These are phyloP conservation scores for Oenanthe melanoleuca DNA, from an alignment of 2,113 vertebrate genomes.

Conservation along the genomic window DNA sequence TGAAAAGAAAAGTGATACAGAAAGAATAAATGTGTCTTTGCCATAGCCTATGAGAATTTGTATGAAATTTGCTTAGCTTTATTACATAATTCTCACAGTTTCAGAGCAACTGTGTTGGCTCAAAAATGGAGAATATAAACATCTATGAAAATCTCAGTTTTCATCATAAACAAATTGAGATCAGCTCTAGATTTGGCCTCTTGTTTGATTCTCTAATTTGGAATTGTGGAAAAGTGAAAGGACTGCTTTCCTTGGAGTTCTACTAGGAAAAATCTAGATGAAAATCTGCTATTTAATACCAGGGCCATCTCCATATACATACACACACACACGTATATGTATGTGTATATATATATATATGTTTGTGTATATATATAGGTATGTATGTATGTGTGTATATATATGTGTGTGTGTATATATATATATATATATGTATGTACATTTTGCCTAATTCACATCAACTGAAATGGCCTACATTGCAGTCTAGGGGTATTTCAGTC, in stretches of 20 bases:
- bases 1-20: not conserved
- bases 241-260: not conserved
- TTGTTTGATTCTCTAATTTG: not conserved
- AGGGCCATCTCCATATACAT: not conserved
- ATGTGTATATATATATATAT: not conserved
- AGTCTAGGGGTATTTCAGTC: not conserved
- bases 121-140: not conserved
- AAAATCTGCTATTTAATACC: not conserved
- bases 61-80: not conserved
- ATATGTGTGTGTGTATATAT: no score
- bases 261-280: not conserved
- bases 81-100: not conserved
- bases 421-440: not conserved
- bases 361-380: no score
- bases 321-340: no score
- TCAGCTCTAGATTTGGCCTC: not conserved
- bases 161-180: not conserved
- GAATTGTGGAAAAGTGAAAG: not conserved
- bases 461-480: not conserved
- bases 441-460: not conserved
- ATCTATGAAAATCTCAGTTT: not conserved
- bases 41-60: not conserved
- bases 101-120: not conserved
- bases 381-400: not conserved
- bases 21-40: not conserved